These are phyloP conservation scores for Eurypyga helias DNA, from an alignment of 2,113 vertebrate species.

Conservation along the genomic window DNA sequence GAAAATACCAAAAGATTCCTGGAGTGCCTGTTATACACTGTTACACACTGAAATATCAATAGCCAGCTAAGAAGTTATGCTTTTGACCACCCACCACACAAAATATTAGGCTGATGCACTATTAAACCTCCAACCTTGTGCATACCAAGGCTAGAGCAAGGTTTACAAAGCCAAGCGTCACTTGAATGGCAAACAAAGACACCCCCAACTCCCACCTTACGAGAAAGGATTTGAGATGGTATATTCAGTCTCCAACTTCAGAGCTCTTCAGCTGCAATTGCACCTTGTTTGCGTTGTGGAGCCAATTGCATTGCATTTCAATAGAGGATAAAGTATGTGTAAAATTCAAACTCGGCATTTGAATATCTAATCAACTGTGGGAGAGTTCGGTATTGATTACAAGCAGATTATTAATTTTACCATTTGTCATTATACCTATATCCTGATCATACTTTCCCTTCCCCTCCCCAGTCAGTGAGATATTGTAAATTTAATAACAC, in stretches of 20 bases:
- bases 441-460: not conserved
- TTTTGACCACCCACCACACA: not conserved
- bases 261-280: not conserved
- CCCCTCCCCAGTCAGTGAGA: not conserved
- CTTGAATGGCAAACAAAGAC: not conserved
- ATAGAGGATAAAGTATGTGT: fast-evolving
- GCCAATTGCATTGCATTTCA: not conserved
- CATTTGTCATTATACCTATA: not conserved
- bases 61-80: not conserved
- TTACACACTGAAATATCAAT: not conserved
- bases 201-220: not conserved
- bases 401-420: not conserved
- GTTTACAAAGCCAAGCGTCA: not conserved
- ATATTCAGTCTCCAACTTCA: not conserved
- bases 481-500: not conserved
- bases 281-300: not conserved
- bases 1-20: not conserved
- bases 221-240: not conserved
- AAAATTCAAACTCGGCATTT: not conserved
- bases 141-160: not conserved
- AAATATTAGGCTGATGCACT: not conserved
- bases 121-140: not conserved
- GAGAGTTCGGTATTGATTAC: not conserved
- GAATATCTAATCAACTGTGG: not conserved
- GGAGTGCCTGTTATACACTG: not conserved